Percentiles rank a stretch among this genome's conserved stretches.
Evolutionary conservation across 2,113 vertebrate species (phyloP).

Genomic region (Proteles cristata): DNA sequence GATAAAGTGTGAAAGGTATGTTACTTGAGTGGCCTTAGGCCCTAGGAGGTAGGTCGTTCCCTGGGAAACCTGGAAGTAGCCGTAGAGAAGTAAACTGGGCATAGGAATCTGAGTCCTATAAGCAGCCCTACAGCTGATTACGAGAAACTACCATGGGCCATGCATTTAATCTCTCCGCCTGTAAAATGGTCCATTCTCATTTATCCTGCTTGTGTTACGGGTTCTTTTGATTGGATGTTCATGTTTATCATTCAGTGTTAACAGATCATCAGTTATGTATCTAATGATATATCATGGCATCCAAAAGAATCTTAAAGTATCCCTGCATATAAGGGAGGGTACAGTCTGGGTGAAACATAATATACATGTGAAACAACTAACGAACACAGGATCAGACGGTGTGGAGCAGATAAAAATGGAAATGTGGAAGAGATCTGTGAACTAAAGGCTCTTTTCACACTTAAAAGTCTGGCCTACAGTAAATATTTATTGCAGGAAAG

Average conservation of each 20-base stretch:
- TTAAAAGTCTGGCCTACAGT: not conserved
- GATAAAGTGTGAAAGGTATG: not conserved
- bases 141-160: not conserved
- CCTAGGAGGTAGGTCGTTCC: not conserved
- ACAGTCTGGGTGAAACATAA: not conserved
- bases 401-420: not conserved
- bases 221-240: not conserved
- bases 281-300: not conserved
- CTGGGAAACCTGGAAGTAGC: not conserved
- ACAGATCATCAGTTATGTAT: not conserved
- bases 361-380: not conserved
- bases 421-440: not conserved
- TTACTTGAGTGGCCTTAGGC: not conserved
- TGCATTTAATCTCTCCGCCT: not conserved
- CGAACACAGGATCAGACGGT: not conserved
- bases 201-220: not conserved
- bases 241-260: conserved; percentile 7
- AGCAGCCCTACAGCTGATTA: not conserved
- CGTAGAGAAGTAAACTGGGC: not conserved
- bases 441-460: not conserved
- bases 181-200: not conserved
- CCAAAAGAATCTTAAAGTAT: conserved; percentile 13
- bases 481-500: not conserved
- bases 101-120: not conserved
- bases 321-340: not conserved